phyloP scores from a whole-genome alignment of 2,113 vertebrate species.

The Mobula hypostoma region DNA sequence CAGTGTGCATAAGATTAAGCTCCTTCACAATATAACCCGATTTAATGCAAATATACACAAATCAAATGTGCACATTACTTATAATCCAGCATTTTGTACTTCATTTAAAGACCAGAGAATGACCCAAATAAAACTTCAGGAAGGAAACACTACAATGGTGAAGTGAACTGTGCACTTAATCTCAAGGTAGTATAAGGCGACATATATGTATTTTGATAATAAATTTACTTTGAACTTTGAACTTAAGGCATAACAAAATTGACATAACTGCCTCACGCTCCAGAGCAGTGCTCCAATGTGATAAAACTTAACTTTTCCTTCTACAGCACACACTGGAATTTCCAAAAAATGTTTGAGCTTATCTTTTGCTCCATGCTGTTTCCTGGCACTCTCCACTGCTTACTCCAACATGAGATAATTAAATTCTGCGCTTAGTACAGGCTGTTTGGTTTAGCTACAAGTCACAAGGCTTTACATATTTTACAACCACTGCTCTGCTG shows the following conservation, averaged over 20 bases:
- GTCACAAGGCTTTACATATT: constrained; percentile 29
- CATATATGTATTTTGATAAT: no score
- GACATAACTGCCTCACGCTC: constrained; percentile 15
- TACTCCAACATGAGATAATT: constrained; percentile 30
- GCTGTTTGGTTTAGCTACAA: neutral
- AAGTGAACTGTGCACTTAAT: neutral
- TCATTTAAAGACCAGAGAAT: constrained; percentile 18
- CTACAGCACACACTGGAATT: neutral
- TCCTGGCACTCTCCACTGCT: constrained; percentile 28
- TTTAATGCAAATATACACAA: constrained; percentile 32
- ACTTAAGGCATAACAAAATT: constrained; percentile 27
- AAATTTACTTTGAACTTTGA: neutral
- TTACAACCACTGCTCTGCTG: constrained; percentile 19
- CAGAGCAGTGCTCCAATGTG: constrained; percentile 12
- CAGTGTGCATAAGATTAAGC: constrained; percentile 25
- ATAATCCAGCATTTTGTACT: constrained; percentile 20
- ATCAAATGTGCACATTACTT: constrained; percentile 25
- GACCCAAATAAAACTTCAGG: neutral
- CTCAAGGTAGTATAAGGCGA: no score
- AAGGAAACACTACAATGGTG: constrained; percentile 24
- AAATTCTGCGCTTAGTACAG: constrained; percentile 8
- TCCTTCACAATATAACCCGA: constrained; percentile 30
- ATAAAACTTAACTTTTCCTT: constrained; percentile 13
- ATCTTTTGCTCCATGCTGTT: constrained; percentile 36
- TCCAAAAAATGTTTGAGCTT: constrained; percentile 11